Conservation (phyloP, 2,113 vertebrate genomes). For the Smithornis capensis region DNA sequence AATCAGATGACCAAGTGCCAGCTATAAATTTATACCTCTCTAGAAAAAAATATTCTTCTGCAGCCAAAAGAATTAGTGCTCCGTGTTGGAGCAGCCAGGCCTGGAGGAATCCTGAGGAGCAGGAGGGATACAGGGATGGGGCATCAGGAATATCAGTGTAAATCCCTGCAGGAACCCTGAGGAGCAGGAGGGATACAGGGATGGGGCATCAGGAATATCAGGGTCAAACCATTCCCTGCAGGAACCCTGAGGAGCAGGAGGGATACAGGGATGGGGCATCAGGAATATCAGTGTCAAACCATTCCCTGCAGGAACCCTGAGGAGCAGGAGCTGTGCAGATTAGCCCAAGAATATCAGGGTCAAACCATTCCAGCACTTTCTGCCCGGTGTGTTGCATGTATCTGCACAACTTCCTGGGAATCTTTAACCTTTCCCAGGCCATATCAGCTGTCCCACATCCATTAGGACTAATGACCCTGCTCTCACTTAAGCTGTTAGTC, state of each 20-base stretch:
- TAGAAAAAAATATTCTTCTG: neutral
- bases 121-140: too few species aligned
- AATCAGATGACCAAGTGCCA: neutral
- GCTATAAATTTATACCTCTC: neutral
- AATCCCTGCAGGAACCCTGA: too few species aligned
- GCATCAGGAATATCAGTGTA: too few species aligned
- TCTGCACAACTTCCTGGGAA: constrained; percentile 55
- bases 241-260: too few species aligned
- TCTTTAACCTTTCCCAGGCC: constrained; percentile 78
- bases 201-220: too few species aligned
- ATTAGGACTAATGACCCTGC: constrained; percentile 85
- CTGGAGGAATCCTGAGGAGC: neutral
- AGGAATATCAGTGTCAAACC: too few species aligned
- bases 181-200: too few species aligned
- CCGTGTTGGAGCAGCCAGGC: neutral
- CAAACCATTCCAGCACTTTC: constrained; percentile 32
- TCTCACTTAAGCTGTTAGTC: constrained; percentile 85
- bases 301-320: too few species aligned
- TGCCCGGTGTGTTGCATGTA: constrained; percentile 33
- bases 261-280: too few species aligned
- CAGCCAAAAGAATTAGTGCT: neutral
- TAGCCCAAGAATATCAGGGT: constrained; percentile 54
- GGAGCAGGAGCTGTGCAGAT: neutral
- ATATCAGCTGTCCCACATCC: constrained; percentile 70
- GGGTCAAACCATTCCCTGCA: too few species aligned